Conservation (phyloP, 2,113 vertebrate genomes). For the Isurus oxyrinchus region DNA sequence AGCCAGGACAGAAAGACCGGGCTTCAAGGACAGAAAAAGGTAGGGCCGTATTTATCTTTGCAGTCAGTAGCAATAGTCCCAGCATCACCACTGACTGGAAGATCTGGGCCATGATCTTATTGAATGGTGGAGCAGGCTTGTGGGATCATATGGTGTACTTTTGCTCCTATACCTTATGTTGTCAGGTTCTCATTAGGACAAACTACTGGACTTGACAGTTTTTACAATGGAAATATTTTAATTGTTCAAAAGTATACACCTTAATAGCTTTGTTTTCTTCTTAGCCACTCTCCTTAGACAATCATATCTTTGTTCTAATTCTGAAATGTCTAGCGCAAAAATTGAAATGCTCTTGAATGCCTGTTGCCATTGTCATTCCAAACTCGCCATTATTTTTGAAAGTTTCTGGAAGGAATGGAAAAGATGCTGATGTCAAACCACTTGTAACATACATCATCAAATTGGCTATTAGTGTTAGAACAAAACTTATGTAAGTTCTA, state of each 20-base stretch:
- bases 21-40: no score
- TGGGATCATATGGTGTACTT: no score
- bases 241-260: background rate
- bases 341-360: no score
- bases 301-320: background rate
- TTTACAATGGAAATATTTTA: background rate
- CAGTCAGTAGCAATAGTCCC: no score
- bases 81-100: no score
- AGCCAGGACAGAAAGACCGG: no score
- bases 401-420: background rate
- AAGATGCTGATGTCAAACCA: background rate
- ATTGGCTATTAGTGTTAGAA: background rate
- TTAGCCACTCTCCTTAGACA: background rate
- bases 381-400: background rate
- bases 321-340: background rate
- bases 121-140: no score
- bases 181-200: no score
- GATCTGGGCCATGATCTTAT: no score
- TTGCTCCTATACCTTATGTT: no score
- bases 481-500: background rate
- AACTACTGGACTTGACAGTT: no score
- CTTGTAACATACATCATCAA: background rate
- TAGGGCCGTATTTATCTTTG: no score
- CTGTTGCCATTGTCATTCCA: background rate
- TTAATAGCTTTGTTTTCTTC: background rate